Evolutionary conservation across 2,888 invertebrate genomes (phyloP).

Genomic region (Meteorus colon): DNA sequence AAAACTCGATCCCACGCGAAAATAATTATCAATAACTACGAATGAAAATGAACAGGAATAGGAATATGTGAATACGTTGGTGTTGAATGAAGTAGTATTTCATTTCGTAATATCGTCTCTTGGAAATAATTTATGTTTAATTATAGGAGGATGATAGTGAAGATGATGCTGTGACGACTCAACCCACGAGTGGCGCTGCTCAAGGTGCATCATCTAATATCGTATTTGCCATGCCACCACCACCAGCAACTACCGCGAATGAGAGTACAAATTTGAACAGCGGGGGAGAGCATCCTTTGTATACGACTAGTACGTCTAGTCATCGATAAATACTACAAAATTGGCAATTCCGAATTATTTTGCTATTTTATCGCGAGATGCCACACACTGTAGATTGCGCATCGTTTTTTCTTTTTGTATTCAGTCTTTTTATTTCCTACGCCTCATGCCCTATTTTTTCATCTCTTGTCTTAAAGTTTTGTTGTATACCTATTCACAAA

Average conservation of each 20-base stretch:
- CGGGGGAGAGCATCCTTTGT: conserved; percentile 66
- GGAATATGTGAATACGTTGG: background rate
- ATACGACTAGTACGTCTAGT: conserved; percentile 68
- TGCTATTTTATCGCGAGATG: background rate
- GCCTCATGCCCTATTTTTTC: conserved; percentile 4
- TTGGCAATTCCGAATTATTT: conserved; percentile 17
- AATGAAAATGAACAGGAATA: background rate
- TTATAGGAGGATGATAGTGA: conserved; percentile 78
- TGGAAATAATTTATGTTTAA: conserved; percentile 3
- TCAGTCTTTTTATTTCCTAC: background rate
- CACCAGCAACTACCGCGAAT: conserved; percentile 74
- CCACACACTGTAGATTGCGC: background rate
- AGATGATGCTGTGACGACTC: conserved; percentile 77
- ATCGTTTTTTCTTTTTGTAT: conserved; percentile 6
- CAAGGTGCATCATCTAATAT: conserved; percentile 75
- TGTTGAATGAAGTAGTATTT: background rate
- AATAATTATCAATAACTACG: background rate
- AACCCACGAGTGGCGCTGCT: conserved; percentile 75
- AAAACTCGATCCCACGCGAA: background rate
- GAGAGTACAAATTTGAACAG: conserved; percentile 81
- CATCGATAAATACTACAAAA: conserved; percentile 52
- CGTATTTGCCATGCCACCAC: conserved; percentile 80
- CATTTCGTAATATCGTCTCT: background rate
- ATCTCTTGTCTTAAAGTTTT: conserved; percentile 37
- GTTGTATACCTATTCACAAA: conserved; percentile 35